Percentiles rank a stretch among this genome's conserved stretches.
These are phyloP conservation scores for Cremastobaeus sp. DNA, from an alignment of 2,888 invertebrate species.

Conservation along the genomic window DNA sequence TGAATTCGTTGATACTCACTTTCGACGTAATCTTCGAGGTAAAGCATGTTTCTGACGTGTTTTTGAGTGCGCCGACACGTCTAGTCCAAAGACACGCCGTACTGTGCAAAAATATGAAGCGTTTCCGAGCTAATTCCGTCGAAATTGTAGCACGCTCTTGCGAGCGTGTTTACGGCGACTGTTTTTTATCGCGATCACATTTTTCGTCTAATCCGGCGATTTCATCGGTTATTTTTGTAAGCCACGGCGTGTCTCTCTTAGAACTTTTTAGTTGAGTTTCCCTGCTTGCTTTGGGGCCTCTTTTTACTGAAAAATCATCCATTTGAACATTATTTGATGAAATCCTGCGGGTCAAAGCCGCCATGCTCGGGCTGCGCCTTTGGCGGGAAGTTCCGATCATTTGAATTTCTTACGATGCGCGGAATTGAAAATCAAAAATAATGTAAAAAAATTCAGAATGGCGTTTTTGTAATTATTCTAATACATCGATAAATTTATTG, in stretches of 20 bases:
- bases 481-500: too few relatives aligned
- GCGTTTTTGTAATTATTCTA: too few relatives aligned
- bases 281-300: not conserved
- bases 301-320: constrained; percentile 40
- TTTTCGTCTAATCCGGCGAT: constrained; percentile 26
- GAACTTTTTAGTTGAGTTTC: not conserved
- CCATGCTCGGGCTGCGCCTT: constrained; percentile 23
- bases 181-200: constrained; percentile 66
- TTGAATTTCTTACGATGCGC: too few relatives aligned
- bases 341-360: constrained; percentile 10
- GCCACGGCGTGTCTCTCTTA: not conserved
- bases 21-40: constrained; percentile 98
- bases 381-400: constrained; percentile 19
- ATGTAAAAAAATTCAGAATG: too few relatives aligned
- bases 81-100: constrained; percentile 66
- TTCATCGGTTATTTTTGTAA: not conserved
- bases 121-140: constrained; percentile 61
- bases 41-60: constrained; percentile 86
- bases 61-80: constrained; percentile 43
- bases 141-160: constrained; percentile 68
- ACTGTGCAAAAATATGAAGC: constrained; percentile 63
- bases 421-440: too few relatives aligned
- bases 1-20: constrained; percentile 83
- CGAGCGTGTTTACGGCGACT: constrained; percentile 72
- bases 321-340: constrained; percentile 7